These are phyloP conservation scores for Propithecus deckenii DNA, from an alignment of 2,797 vertebrate genomes.

Conservation along the genomic window DNA sequence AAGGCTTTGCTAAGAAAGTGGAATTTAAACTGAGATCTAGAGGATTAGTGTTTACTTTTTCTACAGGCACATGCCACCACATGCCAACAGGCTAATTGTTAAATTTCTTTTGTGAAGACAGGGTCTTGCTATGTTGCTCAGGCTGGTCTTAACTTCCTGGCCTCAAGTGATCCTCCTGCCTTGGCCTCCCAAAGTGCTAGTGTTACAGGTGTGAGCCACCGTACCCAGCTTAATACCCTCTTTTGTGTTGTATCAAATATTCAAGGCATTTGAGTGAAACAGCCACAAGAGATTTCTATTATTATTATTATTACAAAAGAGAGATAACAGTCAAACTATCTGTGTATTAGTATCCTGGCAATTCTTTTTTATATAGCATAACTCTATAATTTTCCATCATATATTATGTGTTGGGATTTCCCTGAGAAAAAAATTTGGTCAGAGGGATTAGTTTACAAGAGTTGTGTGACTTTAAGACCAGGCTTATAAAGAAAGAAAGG, in stretches of 20 bases:
- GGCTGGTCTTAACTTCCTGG: too few relatives aligned
- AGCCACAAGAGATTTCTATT: neutral
- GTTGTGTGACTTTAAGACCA: neutral
- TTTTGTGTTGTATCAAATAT: constrained; percentile 29
- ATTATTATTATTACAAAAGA: neutral
- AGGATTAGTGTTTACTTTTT: neutral
- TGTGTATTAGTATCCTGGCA: neutral
- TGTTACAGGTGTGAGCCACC: too few relatives aligned
- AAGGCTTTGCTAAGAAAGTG: constrained; percentile 12
- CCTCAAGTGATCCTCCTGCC: too few relatives aligned
- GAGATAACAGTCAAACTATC: neutral
- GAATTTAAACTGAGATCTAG: constrained; percentile 33
- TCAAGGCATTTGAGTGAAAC: constrained; percentile 36
- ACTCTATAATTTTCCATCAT: neutral
- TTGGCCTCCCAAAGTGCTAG: too few relatives aligned
- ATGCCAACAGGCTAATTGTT: too few relatives aligned
- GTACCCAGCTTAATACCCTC: too few relatives aligned
- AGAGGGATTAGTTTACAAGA: neutral
- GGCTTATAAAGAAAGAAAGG: neutral
- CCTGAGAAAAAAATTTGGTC: neutral
- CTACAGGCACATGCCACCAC: too few relatives aligned
- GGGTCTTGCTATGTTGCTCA: too few relatives aligned
- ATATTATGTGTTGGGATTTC: neutral
- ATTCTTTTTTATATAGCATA: neutral
- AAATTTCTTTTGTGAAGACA: too few relatives aligned